Conservation (phyloP, 2,113 vertebrate species). For the Argyrosomus japonicus region DNA sequence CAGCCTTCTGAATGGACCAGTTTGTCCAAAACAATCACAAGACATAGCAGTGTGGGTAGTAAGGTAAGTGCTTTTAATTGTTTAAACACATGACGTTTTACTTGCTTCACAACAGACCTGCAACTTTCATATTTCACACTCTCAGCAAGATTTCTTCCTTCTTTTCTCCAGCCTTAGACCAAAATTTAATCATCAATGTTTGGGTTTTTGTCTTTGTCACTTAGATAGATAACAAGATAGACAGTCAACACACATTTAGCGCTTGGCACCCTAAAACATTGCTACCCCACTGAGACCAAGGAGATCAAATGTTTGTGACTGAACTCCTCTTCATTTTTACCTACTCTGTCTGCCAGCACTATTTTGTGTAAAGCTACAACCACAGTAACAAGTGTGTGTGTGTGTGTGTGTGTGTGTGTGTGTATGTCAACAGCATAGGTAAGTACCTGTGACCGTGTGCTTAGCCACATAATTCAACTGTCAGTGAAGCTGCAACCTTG, state of each 20-base stretch:
- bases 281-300: neutral
- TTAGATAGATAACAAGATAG: neutral
- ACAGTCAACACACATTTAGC: neutral
- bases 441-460: slow-evolving; percentile 52
- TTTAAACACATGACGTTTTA: neutral
- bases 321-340: slow-evolving; percentile 9
- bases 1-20: neutral
- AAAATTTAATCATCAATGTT: neutral
- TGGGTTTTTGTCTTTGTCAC: neutral
- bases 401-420: slow-evolving; percentile 26
- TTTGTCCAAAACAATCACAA: neutral
- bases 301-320: neutral
- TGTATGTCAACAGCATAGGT: slow-evolving; percentile 49
- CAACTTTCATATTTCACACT: neutral
- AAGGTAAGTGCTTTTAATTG: neutral
- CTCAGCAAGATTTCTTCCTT: neutral
- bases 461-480: slow-evolving; percentile 58
- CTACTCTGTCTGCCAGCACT: neutral
- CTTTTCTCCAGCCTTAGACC: neutral
- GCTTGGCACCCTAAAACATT: neutral
- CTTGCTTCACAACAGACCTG: neutral
- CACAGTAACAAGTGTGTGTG: slow-evolving; percentile 24
- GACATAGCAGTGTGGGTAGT: neutral
- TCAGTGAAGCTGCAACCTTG: slow-evolving; percentile 46
- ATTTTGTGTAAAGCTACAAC: slow-evolving; percentile 7